A percentile compares a stretch with the other conserved stretches of the same genome.
Evolutionary conservation across 2,113 vertebrate species (phyloP).

Genomic region (Sprattus sprattus): DNA sequence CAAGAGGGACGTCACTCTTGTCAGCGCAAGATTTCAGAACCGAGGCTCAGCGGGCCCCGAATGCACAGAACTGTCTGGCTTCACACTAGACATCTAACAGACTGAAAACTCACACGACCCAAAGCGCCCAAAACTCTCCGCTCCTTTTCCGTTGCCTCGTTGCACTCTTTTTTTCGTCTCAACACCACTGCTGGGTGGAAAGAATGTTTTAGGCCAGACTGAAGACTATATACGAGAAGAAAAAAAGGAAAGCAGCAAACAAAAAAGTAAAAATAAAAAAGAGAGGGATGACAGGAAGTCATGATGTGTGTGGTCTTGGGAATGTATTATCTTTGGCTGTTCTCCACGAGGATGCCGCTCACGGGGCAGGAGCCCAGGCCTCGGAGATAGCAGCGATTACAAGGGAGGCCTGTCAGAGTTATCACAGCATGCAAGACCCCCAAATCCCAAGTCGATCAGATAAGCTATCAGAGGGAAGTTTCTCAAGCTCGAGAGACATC

Average conservation of each 20-base stretch:
- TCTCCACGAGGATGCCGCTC: not conserved
- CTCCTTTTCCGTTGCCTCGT: not conserved
- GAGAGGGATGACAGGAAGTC: constrained; percentile 32
- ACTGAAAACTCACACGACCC: not conserved
- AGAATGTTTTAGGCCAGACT: not conserved
- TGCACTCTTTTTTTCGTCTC: not conserved
- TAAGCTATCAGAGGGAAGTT: constrained; percentile 15
- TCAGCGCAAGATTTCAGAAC: constrained; percentile 6
- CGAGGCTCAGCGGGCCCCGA: not conserved
- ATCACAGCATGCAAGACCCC: constrained; percentile 20
- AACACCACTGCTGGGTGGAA: not conserved
- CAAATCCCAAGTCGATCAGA: constrained; percentile 11
- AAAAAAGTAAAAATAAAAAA: constrained; percentile 17
- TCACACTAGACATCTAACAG: constrained; percentile 17
- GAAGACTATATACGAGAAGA: not conserved
- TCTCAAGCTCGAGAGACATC: constrained; percentile 10
- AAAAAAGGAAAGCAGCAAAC: not conserved
- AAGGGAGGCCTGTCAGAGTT: constrained; percentile 11
- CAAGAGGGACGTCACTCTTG: constrained; percentile 35
- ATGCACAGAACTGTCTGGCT: not conserved
- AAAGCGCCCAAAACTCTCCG: not conserved
- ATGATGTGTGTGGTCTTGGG: constrained; percentile 22
- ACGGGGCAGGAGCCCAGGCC: not conserved
- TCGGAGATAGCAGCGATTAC: not conserved
- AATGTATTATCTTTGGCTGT: constrained; percentile 5